Base-by-base conservation (phyloP, 2,888 invertebrate genomes). In the Polydesmus complanatus region DNA sequence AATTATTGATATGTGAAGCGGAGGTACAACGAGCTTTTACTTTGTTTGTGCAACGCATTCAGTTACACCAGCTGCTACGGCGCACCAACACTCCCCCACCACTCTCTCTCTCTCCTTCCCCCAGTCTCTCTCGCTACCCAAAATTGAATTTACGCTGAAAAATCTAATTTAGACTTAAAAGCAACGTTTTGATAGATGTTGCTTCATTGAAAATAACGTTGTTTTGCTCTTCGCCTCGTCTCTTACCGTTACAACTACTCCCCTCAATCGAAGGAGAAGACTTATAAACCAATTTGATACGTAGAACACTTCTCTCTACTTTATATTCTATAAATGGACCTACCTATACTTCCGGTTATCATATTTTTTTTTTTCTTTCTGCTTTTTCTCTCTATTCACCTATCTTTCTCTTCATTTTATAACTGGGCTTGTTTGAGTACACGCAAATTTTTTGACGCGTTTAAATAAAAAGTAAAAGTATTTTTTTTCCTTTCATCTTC, bases 1-100 rank as follows among this genome's bases (percentile, higher is more conserved):
- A 62, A 62, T 62, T 62, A 62, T 62, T 59, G 62, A 62, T 60
- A 62, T 62, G 54, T 58, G 58, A 62, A 62, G 62, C 53, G 58
- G 62, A 5, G 37, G 37, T 37, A 58, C 58, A 62, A 62, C 56
- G 62, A 62, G 62, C 62, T 62, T 59, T 59, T 58, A 62, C 58
- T 62, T 62, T 61, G 62, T 62, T 62, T 62, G 59, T 55, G 59
- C 53, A 58, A 54, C 62, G 47, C 54, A 47, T 54, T 37, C 37
- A 37, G 37, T 37, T 37, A 37, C 37, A 37, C 8, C 37, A 37
- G 37, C 37, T 5, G 8, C 37, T 8, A 5, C 37, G 5, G 14
- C 14, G 14, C 37, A 37, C 8, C 37, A 8, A 14, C 37, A n/a
- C 14, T 37, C 37, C 37, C 19, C 8, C 5, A n/a, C 51, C 22